Base-by-base conservation (phyloP, 2,888 invertebrate species). In the Eretmocerus hayati region DNA sequence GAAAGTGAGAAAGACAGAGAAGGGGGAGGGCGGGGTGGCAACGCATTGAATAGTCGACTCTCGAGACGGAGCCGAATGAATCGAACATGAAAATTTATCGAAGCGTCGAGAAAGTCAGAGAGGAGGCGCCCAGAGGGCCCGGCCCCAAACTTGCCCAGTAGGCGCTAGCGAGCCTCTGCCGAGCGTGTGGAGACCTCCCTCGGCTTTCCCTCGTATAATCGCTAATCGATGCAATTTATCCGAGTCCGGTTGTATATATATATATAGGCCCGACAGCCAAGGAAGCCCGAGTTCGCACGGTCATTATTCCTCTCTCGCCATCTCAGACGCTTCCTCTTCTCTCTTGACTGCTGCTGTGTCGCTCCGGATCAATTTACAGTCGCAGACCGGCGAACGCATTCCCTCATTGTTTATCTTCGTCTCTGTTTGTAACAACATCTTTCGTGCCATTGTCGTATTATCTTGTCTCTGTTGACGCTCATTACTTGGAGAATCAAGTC, bases 181-280 rank as follows among this genome's bases (percentile, higher is more conserved):
- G n/a, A n/a, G n/a, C n/a, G n/a, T n/a, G n/a, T n/a, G n/a, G n/a
- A n/a, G n/a, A n/a, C n/a, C n/a, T n/a, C n/a, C n/a, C n/a, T n/a
- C n/a, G n/a, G n/a, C n/a, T 26, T 26, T 33, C 33, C 5, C 33
- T 33, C 33, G 33, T 26, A 15, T 56, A 58, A 61, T 57, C 58
- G 57, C 58, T 61, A 59, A 58, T 61, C 61, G 57, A 55, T 55
- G 53, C 55, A 58, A 54, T 58, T 61, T 55, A 61, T 61, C 61
- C 57, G 53, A 44, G 45, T 48, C 48, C 23, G 45, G 31, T 36
- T 16, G 26, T 26, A n/a, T n/a, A n/a, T n/a, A n/a, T n/a, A n/a
- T n/a, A n/a, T n/a, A 11, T 26, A 26, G 26, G 26, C 26, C 26
- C 26, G 26, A 6, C 26, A 11, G 23, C 16, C 37, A 42, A 48